Conservation (phyloP, 2,113 vertebrate species). For the Plecturocebus donacophilus region DNA sequence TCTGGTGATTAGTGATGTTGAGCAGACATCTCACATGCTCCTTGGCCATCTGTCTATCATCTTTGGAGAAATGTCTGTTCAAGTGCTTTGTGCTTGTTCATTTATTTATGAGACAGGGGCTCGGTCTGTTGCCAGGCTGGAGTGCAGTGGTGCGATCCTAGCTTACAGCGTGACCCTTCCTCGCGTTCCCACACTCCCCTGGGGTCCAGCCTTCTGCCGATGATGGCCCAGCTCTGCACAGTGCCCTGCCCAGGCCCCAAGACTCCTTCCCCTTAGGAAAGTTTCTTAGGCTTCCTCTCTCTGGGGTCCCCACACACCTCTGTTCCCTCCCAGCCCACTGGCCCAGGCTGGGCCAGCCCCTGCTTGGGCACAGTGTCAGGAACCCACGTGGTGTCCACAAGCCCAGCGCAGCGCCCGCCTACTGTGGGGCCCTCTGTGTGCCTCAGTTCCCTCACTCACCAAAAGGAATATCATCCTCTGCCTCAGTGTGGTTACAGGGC, state of each 20-base stretch:
- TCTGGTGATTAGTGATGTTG: not conserved
- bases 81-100: not conserved
- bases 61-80: not conserved
- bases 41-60: not conserved
- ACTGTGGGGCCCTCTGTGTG: not conserved
- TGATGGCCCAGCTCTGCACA: not conserved
- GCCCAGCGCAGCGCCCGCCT: not conserved
- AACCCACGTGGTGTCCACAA: not conserved
- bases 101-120: no score
- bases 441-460: not conserved
- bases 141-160: no score
- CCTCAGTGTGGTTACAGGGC: not conserved
- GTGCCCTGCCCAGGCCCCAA: not conserved
- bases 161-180: no score
- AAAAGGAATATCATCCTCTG: not conserved
- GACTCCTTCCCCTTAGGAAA: not conserved
- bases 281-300: not conserved
- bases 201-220: not conserved
- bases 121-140: no score
- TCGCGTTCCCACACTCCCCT: not conserved
- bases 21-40: not conserved
- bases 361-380: not conserved
- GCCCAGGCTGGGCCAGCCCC: not conserved
- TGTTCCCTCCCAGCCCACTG: not conserved
- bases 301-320: not conserved